Evolutionary conservation across 2,113 vertebrate genomes (phyloP).

Genomic region (Pseudois nayaur): DNA sequence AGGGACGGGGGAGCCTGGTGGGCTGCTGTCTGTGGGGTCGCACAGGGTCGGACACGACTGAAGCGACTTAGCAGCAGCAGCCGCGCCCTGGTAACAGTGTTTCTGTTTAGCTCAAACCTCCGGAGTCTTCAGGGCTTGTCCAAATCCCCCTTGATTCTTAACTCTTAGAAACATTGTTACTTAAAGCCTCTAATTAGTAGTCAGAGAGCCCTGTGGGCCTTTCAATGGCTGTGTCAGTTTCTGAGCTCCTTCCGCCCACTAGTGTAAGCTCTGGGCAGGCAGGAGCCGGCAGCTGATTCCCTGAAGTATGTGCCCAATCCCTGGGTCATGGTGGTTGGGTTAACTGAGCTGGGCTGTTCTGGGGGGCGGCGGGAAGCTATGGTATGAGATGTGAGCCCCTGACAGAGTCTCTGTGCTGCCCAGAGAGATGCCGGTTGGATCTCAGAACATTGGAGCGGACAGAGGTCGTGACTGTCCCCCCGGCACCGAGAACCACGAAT

Average conservation of each 20-base stretch:
- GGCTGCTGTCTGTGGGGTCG: rapidly evolving
- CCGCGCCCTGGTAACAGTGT: background rate
- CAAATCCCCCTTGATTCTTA: background rate
- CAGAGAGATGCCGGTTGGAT: background rate
- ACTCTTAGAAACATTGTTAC: background rate
- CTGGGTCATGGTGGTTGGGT: background rate
- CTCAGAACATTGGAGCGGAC: background rate
- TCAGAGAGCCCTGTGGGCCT: background rate
- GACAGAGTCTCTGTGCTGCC: background rate
- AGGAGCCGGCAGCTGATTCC: background rate
- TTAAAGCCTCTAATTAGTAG: background rate
- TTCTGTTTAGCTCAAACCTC: background rate
- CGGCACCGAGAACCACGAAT: background rate
- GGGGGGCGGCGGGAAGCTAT: too few relatives aligned
- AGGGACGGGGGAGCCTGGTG: too few relatives aligned
- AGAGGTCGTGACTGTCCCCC: background rate
- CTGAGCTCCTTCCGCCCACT: background rate
- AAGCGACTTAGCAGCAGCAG: too few relatives aligned
- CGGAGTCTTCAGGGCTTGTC: background rate
- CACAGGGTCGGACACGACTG: too few relatives aligned
- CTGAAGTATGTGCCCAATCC: background rate
- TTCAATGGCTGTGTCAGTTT: background rate
- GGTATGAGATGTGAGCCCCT: background rate
- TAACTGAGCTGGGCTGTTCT: background rate
- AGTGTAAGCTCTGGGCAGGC: background rate